Percentiles rank a stretch among this genome's conserved stretches.
Evolutionary conservation across 1,140 invertebrate species (phyloP).

Genomic region (Lepidurus arcticus): DNA sequence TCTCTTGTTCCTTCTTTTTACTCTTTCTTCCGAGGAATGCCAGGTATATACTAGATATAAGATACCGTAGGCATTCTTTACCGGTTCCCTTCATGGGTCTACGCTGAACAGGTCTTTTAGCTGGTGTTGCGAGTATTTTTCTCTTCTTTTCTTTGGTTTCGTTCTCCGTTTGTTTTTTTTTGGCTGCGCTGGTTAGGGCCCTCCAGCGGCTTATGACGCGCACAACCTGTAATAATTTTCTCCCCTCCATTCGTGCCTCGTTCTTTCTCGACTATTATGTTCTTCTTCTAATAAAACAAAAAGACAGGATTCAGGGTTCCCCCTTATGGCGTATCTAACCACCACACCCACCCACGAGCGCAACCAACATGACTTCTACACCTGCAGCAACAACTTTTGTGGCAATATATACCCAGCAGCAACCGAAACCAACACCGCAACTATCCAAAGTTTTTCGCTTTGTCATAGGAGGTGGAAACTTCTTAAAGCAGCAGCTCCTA

Average conservation of each 20-base stretch:
- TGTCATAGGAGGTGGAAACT: background rate
- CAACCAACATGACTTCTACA: background rate
- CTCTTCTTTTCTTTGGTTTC: background rate
- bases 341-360: background rate
- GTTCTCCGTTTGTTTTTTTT: background rate
- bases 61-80: background rate
- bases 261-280: background rate
- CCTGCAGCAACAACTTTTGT: background rate
- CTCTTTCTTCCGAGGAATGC: background rate
- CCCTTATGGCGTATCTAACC: background rate
- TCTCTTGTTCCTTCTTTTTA: too few species aligned
- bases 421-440: background rate
- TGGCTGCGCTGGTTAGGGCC: background rate
- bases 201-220: background rate
- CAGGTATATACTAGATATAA: background rate
- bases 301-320: background rate
- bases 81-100: background rate
- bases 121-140: constrained; percentile 2
- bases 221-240: constrained; percentile 8
- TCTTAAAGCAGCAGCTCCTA: too few species aligned
- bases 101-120: background rate
- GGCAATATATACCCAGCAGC: background rate
- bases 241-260: background rate
- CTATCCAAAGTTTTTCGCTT: background rate
- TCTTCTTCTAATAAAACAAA: background rate